phyloP scores from a whole-genome alignment of 2,797 vertebrate species.

The Manis javanica region DNA sequence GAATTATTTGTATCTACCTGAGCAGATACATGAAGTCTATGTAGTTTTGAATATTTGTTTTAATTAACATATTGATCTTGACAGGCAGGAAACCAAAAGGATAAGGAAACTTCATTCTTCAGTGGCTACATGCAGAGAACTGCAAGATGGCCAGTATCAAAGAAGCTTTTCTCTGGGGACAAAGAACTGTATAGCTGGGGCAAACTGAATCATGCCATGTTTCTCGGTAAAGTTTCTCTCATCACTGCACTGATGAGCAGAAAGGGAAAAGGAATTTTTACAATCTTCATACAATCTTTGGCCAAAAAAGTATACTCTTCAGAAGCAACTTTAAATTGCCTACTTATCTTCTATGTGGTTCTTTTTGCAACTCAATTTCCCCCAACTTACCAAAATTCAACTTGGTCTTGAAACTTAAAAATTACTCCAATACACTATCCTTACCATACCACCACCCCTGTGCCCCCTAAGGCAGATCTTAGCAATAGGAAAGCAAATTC shows the following conservation, averaged over 20 bases:
- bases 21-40: background rate
- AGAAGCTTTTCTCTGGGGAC: background rate
- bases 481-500: background rate
- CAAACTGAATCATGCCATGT: background rate
- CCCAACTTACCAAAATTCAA: background rate
- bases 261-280: background rate
- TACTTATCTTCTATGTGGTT: background rate
- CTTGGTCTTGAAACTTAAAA: background rate
- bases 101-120: background rate
- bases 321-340: background rate
- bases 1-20: background rate
- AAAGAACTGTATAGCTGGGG: background rate
- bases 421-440: background rate
- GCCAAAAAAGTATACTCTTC: background rate
- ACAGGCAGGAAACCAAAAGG: background rate
- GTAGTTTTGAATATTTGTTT: background rate
- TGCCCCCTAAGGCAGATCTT: background rate
- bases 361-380: background rate
- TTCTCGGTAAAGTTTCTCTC: background rate
- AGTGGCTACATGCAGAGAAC: background rate
- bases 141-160: background rate
- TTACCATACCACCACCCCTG: too few relatives aligned
- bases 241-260: background rate
- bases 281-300: background rate
- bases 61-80: background rate